phyloP scores from a whole-genome alignment of 2,888 invertebrate genomes.

The Sicus ferrugineus region DNA sequence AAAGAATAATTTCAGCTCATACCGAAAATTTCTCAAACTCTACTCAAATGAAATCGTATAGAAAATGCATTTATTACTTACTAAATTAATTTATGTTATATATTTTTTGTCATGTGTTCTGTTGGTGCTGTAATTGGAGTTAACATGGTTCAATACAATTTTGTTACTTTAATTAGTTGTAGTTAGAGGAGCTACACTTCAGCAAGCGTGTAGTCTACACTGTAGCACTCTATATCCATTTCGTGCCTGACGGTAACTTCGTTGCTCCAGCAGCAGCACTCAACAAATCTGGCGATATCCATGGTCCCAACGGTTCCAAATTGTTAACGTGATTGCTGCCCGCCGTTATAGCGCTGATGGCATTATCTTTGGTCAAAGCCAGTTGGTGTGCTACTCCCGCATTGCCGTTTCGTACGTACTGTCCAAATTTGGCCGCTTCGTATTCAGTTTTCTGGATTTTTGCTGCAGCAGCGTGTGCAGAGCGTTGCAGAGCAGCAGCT shows the following conservation, averaged over 20 bases:
- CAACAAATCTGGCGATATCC: conserved; percentile 45
- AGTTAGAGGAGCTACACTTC: no score
- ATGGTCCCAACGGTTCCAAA: conserved; percentile 54
- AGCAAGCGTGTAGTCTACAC: not conserved
- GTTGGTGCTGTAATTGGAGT: not conserved
- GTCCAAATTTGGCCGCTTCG: conserved; percentile 70
- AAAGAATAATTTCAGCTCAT: no score
- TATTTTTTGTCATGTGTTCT: not conserved
- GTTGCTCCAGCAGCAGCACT: conserved; percentile 39
- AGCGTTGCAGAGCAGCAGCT: conserved; percentile 74
- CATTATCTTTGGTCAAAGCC: conserved; percentile 70
- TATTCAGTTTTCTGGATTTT: conserved; percentile 74
- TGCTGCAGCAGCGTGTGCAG: conserved; percentile 75
- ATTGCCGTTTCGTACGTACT: conserved; percentile 69
- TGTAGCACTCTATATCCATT: conserved; percentile 42
- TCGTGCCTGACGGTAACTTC: conserved; percentile 35
- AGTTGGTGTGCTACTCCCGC: conserved; percentile 69
- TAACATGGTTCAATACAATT: not conserved
- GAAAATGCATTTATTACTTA: no score
- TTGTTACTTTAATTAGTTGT: no score
- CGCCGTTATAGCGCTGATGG: conserved; percentile 63
- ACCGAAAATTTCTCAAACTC: no score
- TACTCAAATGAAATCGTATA: no score
- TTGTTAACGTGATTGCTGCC: conserved; percentile 59
- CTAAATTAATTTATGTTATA: no score